Evolutionary conservation across 92 coral and sea anemone species (phyloP), one percentile per base, ranked within the genome.

Genomic region (Porites divaricata): DNA sequence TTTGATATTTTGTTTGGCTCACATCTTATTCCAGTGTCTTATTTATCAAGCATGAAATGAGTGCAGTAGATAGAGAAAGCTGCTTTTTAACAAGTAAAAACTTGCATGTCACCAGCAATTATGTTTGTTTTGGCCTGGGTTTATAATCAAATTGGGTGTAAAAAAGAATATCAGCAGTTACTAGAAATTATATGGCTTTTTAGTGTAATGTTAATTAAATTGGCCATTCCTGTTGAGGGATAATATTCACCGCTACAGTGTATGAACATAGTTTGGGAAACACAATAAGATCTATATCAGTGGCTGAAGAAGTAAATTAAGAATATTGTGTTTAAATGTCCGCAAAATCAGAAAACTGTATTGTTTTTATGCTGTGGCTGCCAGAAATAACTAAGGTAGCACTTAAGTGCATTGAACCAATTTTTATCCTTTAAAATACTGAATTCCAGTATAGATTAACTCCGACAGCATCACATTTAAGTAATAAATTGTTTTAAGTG

Each of bases 391-490:
- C 66, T 35, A 69, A 54, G 9, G 7, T 69, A 80, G 68, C 58
- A 16, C 12, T 21, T 54, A 35, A 19, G 41, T 69, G 20, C 35
- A 49, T 71, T 57, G 12, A 70, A 80, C 22, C 56, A 13, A 20
- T 0, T 54, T 80, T 63, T 11, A 63, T 48, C 71, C 70, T 25
- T 48, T 56, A 62, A 77, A 48, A 77, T 77, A 70, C 71, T 25
- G 63, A 70, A 80, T 80, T 68, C 76, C 85, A 69, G 1, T 69
- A 41, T 14, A 70, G 68, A 80, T 80, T 67, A 80, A 54, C 74
- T 24, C 35, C 70, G 45, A 57, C 28, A 45, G 26, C 22, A 68
- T 74, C 28, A 8, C 57, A 9, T 57, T 68, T 59, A 54, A 24
- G 20, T 56, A 48, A 69, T 28, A 51, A 19, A 41, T 67, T 80